Percentiles rank a stretch among this genome's conserved stretches.
Conservation (phyloP, 2,113 vertebrate genomes). For the Phyllopteryx taeniolatus region DNA sequence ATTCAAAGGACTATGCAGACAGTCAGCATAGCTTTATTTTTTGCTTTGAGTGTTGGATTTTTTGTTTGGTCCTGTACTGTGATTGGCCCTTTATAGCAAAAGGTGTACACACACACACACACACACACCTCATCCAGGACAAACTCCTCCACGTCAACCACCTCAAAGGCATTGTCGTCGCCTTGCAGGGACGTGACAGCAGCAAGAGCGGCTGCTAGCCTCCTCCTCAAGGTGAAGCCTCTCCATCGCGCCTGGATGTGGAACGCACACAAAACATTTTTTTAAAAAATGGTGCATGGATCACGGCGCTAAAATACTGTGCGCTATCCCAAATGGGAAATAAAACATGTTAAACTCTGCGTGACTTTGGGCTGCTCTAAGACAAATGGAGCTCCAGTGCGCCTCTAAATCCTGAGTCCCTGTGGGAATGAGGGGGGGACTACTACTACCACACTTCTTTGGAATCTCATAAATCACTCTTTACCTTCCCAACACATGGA, state of each 20-base stretch:
- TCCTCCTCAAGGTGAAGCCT: conserved; percentile 84
- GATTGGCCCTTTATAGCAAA: not conserved
- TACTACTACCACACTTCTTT: conserved; percentile 81
- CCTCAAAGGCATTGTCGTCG: conserved; percentile 83
- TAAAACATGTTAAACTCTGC: conserved; percentile 95
- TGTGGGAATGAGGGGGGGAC: conserved; percentile 67
- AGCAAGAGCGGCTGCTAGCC: conserved; percentile 81
- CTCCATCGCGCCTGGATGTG: conserved; percentile 91
- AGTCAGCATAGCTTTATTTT: not conserved
- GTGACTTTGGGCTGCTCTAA: conserved; percentile 84
- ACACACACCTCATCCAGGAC: conserved; percentile 82
- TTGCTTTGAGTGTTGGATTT: not conserved
- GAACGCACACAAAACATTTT: conserved; percentile 22
- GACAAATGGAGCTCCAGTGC: conserved; percentile 89
- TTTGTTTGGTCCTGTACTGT: not conserved
- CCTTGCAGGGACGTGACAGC: conserved; percentile 41
- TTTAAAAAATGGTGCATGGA: conserved; percentile 66
- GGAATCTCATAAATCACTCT: conserved; percentile 94
- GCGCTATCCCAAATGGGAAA: conserved; percentile 91
- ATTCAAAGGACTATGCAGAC: not conserved
- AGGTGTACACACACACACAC: not conserved
- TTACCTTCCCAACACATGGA: conserved; percentile 29
- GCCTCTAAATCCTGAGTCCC: conserved; percentile 89
- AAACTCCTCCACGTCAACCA: conserved; percentile 85
- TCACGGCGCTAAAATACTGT: conserved; percentile 84